Conservation (phyloP, 2,113 vertebrate genomes). For the Entomyzon cyanotis region DNA sequence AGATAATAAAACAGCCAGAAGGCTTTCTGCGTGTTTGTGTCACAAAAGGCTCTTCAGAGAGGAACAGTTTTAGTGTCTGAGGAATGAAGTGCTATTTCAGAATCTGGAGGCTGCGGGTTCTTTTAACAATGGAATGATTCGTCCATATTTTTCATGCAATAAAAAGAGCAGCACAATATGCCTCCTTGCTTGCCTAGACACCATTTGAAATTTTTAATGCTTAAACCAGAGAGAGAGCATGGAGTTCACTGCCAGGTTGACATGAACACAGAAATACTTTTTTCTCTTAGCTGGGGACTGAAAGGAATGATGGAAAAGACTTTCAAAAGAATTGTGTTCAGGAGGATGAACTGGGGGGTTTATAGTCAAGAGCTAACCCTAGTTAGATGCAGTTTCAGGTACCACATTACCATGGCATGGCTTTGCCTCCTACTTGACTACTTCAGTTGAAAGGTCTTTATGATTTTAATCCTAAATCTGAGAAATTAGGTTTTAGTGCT, state of each 20-base stretch:
- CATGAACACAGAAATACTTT: background rate
- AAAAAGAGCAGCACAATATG: background rate
- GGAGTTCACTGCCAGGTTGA: background rate
- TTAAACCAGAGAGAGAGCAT: background rate
- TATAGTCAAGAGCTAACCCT: background rate
- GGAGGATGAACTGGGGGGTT: background rate
- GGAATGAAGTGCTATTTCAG: conserved; percentile 35
- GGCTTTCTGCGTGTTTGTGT: background rate
- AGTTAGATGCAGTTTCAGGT: background rate
- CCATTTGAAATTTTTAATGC: conserved; percentile 12
- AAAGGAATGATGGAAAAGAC: background rate
- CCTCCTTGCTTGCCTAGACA: background rate
- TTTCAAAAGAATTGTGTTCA: background rate
- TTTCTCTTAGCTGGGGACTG: background rate
- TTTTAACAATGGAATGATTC: conserved; percentile 12
- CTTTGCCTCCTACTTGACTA: background rate
- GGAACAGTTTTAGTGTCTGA: background rate
- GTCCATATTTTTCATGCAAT: background rate
- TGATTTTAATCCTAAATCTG: background rate
- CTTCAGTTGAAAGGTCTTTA: background rate
- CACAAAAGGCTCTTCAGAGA: conserved; percentile 38
- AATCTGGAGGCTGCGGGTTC: background rate
- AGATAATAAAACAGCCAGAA: conserved; percentile 58
- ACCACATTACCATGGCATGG: background rate
- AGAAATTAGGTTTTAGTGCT: background rate